These are phyloP conservation scores for Lacerta agilis DNA, from an alignment of 2,797 vertebrate species.

Conservation along the genomic window DNA sequence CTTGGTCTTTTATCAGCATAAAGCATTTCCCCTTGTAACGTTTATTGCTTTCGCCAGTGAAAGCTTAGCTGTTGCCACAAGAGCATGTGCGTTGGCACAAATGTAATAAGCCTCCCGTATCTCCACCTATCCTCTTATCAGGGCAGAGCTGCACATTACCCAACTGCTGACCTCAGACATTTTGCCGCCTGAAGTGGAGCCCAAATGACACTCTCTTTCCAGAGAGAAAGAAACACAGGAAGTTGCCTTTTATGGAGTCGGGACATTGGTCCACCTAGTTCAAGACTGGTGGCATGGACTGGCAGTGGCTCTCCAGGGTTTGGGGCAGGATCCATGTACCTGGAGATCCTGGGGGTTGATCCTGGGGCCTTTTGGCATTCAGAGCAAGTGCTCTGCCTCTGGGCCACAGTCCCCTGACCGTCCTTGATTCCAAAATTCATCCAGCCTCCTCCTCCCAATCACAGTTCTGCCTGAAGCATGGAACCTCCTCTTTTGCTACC, in stretches of 20 bases:
- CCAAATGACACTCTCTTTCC: not conserved
- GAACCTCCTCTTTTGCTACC: too few relatives aligned
- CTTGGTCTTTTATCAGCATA: slow-evolving; percentile 71
- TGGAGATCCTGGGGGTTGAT: too few relatives aligned
- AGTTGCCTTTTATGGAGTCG: too few relatives aligned
- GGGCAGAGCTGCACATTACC: not conserved
- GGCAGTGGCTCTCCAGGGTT: too few relatives aligned
- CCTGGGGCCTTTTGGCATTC: too few relatives aligned
- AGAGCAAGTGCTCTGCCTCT: too few relatives aligned
- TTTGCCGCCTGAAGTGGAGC: not conserved
- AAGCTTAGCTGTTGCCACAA: not conserved
- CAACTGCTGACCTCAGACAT: not conserved
- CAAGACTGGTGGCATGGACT: too few relatives aligned
- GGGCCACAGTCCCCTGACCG: too few relatives aligned
- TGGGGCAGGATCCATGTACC: too few relatives aligned
- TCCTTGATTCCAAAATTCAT: too few relatives aligned
- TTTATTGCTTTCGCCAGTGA: slow-evolving; percentile 60
- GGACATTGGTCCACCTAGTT: too few relatives aligned
- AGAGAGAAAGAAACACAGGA: too few relatives aligned
- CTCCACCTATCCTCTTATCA: slow-evolving; percentile 23
- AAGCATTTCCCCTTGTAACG: slow-evolving; percentile 70
- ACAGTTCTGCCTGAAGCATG: not conserved
- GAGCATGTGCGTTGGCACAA: slow-evolving; percentile 32
- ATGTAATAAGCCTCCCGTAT: slow-evolving; percentile 45
- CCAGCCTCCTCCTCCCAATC: not conserved